Conservation (phyloP, 2,113 vertebrate species). For the Hirundichthys speculiger region DNA sequence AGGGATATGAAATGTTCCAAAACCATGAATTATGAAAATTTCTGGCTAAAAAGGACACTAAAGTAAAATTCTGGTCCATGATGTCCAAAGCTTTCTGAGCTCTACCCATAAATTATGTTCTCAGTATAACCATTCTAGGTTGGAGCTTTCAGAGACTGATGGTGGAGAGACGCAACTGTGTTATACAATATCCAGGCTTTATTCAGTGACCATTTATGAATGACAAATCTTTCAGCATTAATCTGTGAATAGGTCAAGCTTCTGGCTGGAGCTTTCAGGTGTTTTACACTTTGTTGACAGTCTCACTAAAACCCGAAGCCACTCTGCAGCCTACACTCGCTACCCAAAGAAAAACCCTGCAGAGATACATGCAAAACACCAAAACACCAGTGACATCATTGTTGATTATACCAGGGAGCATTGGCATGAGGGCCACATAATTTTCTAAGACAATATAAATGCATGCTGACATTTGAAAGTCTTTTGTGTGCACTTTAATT, state of each 20-base stretch:
- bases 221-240: slow-evolving; percentile 32
- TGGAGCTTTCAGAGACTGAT: slow-evolving; percentile 35
- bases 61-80: slow-evolving; percentile 33
- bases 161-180: too few relatives aligned
- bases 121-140: slow-evolving; percentile 31
- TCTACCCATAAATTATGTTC: slow-evolving; percentile 45
- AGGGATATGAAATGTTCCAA: slow-evolving; percentile 15
- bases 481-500: slow-evolving; percentile 60
- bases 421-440: slow-evolving; percentile 52
- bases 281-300: slow-evolving; percentile 45
- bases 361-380: slow-evolving; percentile 33
- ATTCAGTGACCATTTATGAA: slow-evolving; percentile 33
- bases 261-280: slow-evolving; percentile 29
- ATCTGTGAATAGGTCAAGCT: slow-evolving; percentile 38
- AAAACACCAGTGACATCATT: slow-evolving; percentile 47
- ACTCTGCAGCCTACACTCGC: slow-evolving; percentile 7
- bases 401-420: slow-evolving; percentile 55
- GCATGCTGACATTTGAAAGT: slow-evolving; percentile 42
- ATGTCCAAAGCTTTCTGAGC: slow-evolving; percentile 19
- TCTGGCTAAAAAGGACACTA: slow-evolving; percentile 7
- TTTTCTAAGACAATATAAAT: slow-evolving; percentile 49
- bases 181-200: too few relatives aligned
- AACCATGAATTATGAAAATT: slow-evolving; percentile 36
- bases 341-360: slow-evolving; percentile 21
- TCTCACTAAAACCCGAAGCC: slow-evolving; percentile 35